Base-by-base conservation (phyloP, 1,140 invertebrate species). In the Chelonus insularis region DNA sequence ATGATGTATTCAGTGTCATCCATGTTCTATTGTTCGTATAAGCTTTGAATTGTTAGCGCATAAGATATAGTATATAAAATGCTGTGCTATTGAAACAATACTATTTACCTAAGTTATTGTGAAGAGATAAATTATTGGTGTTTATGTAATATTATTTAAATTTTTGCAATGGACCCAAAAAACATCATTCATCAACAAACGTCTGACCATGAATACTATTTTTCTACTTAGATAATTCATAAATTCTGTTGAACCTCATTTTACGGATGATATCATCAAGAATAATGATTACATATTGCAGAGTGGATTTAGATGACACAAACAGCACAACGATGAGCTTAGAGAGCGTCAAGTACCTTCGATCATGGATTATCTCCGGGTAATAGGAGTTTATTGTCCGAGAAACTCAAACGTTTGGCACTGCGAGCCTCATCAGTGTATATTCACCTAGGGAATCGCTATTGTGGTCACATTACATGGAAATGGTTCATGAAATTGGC, bases 1-100 rank as follows among this genome's bases (percentile, higher is more conserved):
- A 76, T 75, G 72, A 75, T 76, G 70, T 74, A 76, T 75, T 74
- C 70, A 69, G 65, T 71, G 67, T 74, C 67, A 66, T 57, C 57
- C 62, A 58, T 39, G 62, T 58, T 58, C 67, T 60, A 68, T 68
- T 68, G 67, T 68, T 68, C 61, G 60, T 45, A n/a, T n/a, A 14
- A 29, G 41, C 41, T 45, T 16, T 6, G 25, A 18, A 45, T 45
- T 45, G 9, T 45, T 18, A 6, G 6, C 14, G 16, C 16, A 29
- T 29, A 29, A 29, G 25, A 45, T 18, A 18, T 14, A 12, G 41
- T 45, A 18, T 45, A 16, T 45, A 45, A 12, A 45, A 7, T 3
- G 25, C 25, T 29, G 9, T 4, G 14, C 12, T 45, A 16, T 3
- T 9, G 12, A 18, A 39, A 14, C 41, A 16, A 45, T 18, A 45